Conservation (phyloP, 2,888 invertebrate genomes). For the Heliconius aoede region DNA sequence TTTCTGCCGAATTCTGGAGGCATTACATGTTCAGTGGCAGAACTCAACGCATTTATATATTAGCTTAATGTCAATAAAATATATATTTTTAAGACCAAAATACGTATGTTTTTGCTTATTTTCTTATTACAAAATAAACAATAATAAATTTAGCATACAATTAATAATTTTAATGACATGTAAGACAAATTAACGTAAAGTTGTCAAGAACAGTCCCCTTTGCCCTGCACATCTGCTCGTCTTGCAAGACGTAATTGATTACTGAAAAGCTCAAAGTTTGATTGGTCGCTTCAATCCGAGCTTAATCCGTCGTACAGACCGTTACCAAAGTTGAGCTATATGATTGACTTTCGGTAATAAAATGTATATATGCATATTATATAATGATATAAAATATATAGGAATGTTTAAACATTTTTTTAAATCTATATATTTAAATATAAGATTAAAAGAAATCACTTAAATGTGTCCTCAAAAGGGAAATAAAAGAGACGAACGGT, state of each 20-base stretch:
- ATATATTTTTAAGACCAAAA: neutral
- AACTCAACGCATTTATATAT: no score
- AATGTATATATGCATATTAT: neutral
- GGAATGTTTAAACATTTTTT: no score
- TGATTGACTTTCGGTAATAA: slow-evolving; percentile 40
- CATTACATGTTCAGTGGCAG: no score
- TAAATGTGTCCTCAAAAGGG: no score
- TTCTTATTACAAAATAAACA: neutral
- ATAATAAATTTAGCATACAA: neutral
- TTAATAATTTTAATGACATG: slow-evolving; percentile 30
- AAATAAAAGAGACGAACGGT: no score
- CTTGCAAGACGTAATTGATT: slow-evolving; percentile 64
- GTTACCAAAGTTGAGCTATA: slow-evolving; percentile 43
- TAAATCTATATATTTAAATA: no score
- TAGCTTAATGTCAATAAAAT: neutral
- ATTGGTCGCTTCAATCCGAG: slow-evolving; percentile 59
- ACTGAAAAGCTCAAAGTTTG: slow-evolving; percentile 63
- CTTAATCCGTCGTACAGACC: slow-evolving; percentile 55
- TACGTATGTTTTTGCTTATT: neutral
- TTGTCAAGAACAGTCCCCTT: slow-evolving; percentile 24
- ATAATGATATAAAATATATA: neutral
- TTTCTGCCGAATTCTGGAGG: no score
- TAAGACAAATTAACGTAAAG: slow-evolving; percentile 30
- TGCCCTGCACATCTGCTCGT: slow-evolving; percentile 50
- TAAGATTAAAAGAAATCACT: no score